Conservation (phyloP, 1,140 invertebrate species). For the Anadara kagoshimensis region DNA sequence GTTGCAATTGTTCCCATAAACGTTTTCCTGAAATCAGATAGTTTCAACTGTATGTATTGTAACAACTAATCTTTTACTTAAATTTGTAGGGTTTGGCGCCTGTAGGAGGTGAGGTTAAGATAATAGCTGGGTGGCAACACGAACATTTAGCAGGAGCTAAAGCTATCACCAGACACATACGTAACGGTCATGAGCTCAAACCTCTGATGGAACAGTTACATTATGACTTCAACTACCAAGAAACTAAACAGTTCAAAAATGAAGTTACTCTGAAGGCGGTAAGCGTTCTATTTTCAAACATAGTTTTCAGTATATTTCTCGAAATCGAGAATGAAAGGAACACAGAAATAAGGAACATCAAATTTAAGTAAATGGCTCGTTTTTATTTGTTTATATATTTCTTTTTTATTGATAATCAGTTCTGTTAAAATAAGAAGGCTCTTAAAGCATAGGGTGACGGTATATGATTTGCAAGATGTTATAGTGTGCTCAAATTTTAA, state of each 20-base stretch:
- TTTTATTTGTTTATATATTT: not conserved
- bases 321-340: too few species aligned
- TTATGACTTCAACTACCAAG: slow-evolving; percentile 57
- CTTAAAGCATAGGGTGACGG: too few species aligned
- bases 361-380: not conserved
- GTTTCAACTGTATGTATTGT: not conserved
- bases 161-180: slow-evolving; percentile 43
- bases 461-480: too few species aligned
- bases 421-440: too few species aligned
- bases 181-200: slow-evolving; percentile 48
- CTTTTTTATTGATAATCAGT: too few species aligned
- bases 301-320: not conserved
- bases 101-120: slow-evolving; percentile 25
- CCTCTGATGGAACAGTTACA: slow-evolving; percentile 43
- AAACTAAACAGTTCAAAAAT: slow-evolving; percentile 31
- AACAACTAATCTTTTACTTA: not conserved
- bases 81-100: not conserved
- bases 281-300: not conserved
- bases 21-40: not conserved
- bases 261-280: slow-evolving; percentile 43
- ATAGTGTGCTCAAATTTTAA: too few species aligned
- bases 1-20: too few species aligned
- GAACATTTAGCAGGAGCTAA: slow-evolving; percentile 42
- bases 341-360: too few species aligned
- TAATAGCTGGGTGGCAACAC: slow-evolving; percentile 45